Evolutionary conservation across 2,888 invertebrate species (phyloP).

Genomic region (Drosophila multiciliata): DNA sequence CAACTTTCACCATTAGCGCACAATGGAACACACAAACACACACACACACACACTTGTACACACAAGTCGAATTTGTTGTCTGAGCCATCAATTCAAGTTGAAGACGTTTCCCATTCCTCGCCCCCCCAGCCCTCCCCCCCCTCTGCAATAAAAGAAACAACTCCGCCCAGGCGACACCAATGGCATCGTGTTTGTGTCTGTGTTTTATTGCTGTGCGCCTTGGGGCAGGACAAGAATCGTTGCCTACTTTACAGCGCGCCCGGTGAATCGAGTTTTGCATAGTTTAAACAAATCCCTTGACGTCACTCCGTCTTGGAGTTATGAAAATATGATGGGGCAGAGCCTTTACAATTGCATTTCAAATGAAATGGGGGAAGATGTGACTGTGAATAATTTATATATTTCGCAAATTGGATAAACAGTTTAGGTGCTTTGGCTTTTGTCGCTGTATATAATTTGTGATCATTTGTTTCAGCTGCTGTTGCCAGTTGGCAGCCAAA

Average conservation of each 20-base stretch:
- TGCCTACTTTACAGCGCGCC: conserved; percentile 71
- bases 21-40: conserved; percentile 64
- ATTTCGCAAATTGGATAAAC: conserved; percentile 61
- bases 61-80: conserved; percentile 80
- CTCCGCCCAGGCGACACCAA: conserved; percentile 24
- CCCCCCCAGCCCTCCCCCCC: neutral
- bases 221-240: conserved; percentile 71
- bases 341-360: conserved; percentile 23
- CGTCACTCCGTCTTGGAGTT: conserved; percentile 61
- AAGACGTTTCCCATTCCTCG: conserved; percentile 54
- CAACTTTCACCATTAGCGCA: conserved; percentile 81
- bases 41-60: conserved; percentile 42
- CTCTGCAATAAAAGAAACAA: conserved; percentile 4
- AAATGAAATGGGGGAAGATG: conserved; percentile 1
- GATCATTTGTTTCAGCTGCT: conserved; percentile 73
- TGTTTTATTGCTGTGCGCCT: conserved; percentile 80
- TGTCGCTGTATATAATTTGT: conserved; percentile 66
- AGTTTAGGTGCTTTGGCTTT: conserved; percentile 55
- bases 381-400: conserved; percentile 74
- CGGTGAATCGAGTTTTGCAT: conserved; percentile 72
- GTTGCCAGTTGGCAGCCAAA: conserved; percentile 66
- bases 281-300: conserved; percentile 70
- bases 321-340: conserved; percentile 66
- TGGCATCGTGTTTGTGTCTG: conserved; percentile 51
- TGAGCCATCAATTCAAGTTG: conserved; percentile 78